Evolutionary conservation across 2,888 invertebrate species (phyloP), one percentile per base, ranked within the genome.

Genomic region (Standfussiana lucernea): DNA sequence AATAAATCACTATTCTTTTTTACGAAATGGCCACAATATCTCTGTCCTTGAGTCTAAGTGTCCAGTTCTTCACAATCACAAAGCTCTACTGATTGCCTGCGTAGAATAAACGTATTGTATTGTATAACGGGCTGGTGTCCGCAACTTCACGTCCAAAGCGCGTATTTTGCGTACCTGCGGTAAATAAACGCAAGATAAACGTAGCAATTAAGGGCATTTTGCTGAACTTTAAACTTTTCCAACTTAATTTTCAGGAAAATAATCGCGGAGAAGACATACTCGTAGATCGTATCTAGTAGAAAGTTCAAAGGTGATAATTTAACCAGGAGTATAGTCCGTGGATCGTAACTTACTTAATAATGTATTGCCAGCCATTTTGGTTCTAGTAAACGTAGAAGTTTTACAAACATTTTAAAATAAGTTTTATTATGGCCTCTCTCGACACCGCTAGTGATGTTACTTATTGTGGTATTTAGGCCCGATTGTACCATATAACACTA

Each of bases 261-360:
- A 71, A 67, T 75, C 67, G 42, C 21, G 67, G 45, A 50, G 24
- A 40, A 65, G 68, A 68, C n/a, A 18, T 84, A 50, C 28, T 59
- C 8, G 13, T 53, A 64, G 75, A 69, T 69, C 59, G 45, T 61
- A 66, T 83, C 76, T 69, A 40, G 65, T 68, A 59, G 47, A 72
- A 80, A 81, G 77, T 83, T 85, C 15, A 35, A 59, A 72, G 61
- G 82, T 66, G 82, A 73, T 85, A 81, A 81, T 77, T 83, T 82
- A 65, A 45, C 77, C 32, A 32, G 56, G 28, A 59, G 40, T 42
- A 35, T 42, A 69, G 70, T 71, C 70, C 61, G 62, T 40, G 50
- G 35, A 28, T 62, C 75, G 66, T 50, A 50, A 28, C 62, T 21
- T 35, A 70, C 67, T 8, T 47, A 72, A 66, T 70, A 82, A 83